phyloP scores from a whole-genome alignment of 2,888 invertebrate genomes.

The Morinoia aosen region DNA sequence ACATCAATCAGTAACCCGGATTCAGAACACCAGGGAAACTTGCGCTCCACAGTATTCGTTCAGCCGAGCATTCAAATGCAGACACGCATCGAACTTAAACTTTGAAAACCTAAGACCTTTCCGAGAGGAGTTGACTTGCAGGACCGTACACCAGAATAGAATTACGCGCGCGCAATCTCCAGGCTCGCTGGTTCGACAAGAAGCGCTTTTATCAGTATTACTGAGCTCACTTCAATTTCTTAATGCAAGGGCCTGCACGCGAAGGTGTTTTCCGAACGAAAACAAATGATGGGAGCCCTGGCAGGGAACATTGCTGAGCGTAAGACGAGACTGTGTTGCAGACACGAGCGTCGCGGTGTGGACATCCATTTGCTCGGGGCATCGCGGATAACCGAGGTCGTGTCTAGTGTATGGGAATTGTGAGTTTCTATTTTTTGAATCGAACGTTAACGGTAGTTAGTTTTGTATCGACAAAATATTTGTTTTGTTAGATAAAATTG shows the following conservation, averaged over 20 bases:
- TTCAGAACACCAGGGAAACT: background rate
- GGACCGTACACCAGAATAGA: background rate
- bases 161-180: background rate
- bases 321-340: background rate
- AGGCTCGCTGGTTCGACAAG: background rate
- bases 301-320: background rate
- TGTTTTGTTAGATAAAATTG: too few relatives aligned
- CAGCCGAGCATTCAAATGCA: background rate
- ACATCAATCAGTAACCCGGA: background rate
- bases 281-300: background rate
- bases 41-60: background rate
- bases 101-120: background rate
- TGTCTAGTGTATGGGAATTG: too few relatives aligned
- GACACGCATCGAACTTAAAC: background rate
- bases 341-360: background rate
- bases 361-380: background rate
- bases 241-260: conserved; percentile 4
- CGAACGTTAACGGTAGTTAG: too few relatives aligned
- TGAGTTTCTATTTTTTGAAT: too few relatives aligned
- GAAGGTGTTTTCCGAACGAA: background rate
- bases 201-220: conserved; percentile 4
- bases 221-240: background rate
- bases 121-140: background rate
- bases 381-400: background rate
- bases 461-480: too few relatives aligned